phyloP scores from a whole-genome alignment of 2,113 vertebrate genomes.

The Grantiella picta region DNA sequence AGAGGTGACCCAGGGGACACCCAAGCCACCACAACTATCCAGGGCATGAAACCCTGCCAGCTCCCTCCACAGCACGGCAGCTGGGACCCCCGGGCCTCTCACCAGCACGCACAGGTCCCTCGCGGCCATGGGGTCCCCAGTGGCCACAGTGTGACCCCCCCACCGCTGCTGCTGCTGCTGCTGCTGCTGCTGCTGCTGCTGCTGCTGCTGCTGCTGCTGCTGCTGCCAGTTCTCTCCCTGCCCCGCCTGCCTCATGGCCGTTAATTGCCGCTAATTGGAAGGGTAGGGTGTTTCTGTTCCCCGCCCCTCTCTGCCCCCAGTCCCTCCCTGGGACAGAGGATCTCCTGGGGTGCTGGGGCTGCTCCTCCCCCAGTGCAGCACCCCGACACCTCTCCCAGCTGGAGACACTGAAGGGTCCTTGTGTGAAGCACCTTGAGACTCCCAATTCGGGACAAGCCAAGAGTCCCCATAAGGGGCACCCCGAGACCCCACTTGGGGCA shows the following conservation, averaged over 20 bases:
- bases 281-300: background rate
- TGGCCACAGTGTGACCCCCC: fast-evolving
- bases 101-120: background rate
- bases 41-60: background rate
- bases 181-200: too few species aligned
- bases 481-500: background rate
- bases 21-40: background rate
- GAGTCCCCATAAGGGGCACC: background rate
- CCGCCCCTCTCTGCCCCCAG: background rate
- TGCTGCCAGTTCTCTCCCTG: fast-evolving
- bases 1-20: background rate
- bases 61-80: background rate
- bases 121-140: background rate
- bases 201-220: background rate
- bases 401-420: background rate
- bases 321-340: background rate
- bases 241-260: background rate
- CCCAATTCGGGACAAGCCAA: background rate
- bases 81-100: background rate
- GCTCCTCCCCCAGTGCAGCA: fast-evolving
- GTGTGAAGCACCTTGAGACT: background rate
- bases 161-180: background rate
- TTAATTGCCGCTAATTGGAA: background rate
- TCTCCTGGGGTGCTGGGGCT: background rate
- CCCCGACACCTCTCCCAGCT: too few species aligned